Conservation (phyloP, 2,113 vertebrate genomes). For the Glaucidium brasilianum region DNA sequence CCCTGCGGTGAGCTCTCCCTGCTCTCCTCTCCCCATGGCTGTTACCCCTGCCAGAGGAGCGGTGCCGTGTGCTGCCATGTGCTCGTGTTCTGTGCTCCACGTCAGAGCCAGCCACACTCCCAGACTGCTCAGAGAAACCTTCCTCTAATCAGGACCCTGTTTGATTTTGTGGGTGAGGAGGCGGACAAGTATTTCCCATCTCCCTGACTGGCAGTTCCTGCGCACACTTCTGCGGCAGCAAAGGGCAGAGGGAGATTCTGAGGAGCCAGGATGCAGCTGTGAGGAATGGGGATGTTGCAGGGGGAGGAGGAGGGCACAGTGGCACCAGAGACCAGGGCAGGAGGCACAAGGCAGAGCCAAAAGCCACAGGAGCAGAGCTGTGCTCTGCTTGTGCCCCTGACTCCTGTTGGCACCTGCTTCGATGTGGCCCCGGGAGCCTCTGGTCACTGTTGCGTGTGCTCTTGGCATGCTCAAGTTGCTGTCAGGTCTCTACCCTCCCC, state of each 20-base stretch:
- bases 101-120: background rate
- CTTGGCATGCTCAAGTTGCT: background rate
- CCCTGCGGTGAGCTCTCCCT: background rate
- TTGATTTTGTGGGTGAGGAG: background rate
- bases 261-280: fast-evolving
- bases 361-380: background rate
- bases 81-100: background rate
- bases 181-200: background rate
- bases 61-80: background rate
- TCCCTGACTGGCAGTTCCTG: background rate
- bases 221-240: background rate
- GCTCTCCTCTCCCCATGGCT: background rate
- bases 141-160: background rate
- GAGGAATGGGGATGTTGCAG: background rate
- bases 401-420: background rate
- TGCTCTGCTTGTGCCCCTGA: background rate
- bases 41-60: background rate
- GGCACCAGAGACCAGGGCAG: fast-evolving
- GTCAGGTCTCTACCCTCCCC: background rate
- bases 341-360: fast-evolving
- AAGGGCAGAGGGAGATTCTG: background rate
- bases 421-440: background rate
- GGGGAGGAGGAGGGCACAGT: background rate
- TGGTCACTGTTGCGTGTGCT: background rate
- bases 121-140: background rate